Base-by-base conservation (phyloP, 2,888 invertebrate genomes). In the Andrena chrysosceles region DNA sequence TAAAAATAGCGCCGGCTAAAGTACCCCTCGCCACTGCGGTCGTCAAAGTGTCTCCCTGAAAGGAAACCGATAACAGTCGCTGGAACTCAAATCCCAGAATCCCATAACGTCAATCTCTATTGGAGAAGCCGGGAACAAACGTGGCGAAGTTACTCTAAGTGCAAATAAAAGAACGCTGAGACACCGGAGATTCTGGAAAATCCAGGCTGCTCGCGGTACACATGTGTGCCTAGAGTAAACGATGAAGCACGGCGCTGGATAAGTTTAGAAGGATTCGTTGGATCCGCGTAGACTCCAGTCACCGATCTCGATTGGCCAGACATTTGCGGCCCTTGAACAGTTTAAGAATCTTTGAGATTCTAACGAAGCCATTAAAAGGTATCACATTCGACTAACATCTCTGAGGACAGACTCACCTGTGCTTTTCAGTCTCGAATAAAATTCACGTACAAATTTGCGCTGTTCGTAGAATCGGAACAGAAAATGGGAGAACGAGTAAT, bases 81-180 rank as follows among this genome's bases (percentile, higher is more conserved):
- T 16, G 80, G 48, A 56, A 42, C 80, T 80, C 54, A 64, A 71
- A 71, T 80, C 80, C 80, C 80, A 29, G 64, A 59, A 80, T 80
- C 80, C 80, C 80, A 79, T 79, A 80, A 80, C 80, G 80, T 80
- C 80, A 71, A 71, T 80, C 80, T 80, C 59, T 60, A 79, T 80
- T 60, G 64, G 23, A 20, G 59, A 31, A 79, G 80, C 52, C 56
- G 68, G 35, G 78, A 78, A 79, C 78, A 79, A 79, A 77, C 69
- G 48, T 29, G 64, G 8, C 29, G 64, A 71, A 80, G 66, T 66
- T 79, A 52, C 60, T 48, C 31, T 52, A 33, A 52, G 68, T 20
- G 77, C 68, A 78, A 77, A 77, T 78, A 77, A 78, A 78, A 78
- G 67, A 78, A 68, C 63, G 59, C 48, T 26, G 16, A 33, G 78